Conservation (phyloP, 2,113 vertebrate species). For the Murina feae region DNA sequence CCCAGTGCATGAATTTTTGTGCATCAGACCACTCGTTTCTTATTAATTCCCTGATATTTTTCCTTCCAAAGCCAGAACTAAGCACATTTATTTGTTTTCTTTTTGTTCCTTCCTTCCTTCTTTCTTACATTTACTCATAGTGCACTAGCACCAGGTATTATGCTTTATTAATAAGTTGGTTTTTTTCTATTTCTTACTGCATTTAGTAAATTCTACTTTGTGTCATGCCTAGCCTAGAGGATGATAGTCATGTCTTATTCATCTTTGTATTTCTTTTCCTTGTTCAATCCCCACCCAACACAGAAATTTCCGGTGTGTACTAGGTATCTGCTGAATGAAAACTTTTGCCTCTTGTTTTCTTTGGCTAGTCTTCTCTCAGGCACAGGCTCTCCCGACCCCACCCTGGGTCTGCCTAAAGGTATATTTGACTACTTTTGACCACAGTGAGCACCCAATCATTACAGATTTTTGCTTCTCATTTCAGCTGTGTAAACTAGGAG, state of each 20-base stretch:
- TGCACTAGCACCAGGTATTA: not conserved
- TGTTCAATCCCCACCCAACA: not conserved
- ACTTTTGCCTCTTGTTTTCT: not conserved
- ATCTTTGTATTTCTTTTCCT: not conserved
- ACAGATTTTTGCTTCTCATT: slow-evolving; percentile 41
- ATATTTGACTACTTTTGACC: not conserved
- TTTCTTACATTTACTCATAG: not conserved
- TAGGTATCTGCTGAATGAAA: not conserved
- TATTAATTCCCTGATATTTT: not conserved
- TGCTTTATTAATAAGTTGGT: not conserved
- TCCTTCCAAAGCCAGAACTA: not conserved
- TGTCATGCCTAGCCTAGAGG: not conserved
- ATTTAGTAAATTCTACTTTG: not conserved
- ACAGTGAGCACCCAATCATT: slow-evolving; percentile 37
- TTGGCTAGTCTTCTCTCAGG: not conserved
- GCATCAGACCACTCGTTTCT: no score
- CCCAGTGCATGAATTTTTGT: no score
- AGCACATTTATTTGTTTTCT: not conserved
- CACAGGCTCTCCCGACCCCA: not conserved
- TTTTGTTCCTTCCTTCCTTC: not conserved
- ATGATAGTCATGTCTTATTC: not conserved
- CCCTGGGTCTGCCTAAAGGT: not conserved
- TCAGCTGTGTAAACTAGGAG: slow-evolving; percentile 69
- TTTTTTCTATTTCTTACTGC: not conserved
- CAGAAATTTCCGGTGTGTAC: not conserved